Conservation (phyloP, 2,888 invertebrate genomes). For the Epinotia ramella region DNA sequence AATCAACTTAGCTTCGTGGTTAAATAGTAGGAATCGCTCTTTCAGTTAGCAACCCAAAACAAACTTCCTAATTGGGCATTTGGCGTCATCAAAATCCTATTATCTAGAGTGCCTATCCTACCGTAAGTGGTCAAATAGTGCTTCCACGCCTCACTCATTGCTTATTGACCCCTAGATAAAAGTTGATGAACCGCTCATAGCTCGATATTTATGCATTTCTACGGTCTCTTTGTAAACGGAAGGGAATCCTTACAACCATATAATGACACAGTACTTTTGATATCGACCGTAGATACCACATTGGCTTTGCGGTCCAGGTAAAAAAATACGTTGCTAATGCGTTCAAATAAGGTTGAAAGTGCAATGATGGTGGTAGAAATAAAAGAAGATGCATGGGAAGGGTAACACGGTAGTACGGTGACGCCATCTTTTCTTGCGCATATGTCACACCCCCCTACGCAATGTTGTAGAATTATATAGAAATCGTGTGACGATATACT, state of each 20-base stretch:
- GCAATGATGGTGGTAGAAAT: not conserved
- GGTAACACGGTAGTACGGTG: constrained; percentile 27
- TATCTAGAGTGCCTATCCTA: constrained; percentile 13
- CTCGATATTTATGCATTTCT: constrained; percentile 60
- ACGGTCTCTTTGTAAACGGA: constrained; percentile 67
- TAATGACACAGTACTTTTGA: constrained; percentile 61
- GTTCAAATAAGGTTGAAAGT: constrained; percentile 14
- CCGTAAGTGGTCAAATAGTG: constrained; percentile 41
- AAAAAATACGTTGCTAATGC: not conserved
- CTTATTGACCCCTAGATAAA: constrained; percentile 57
- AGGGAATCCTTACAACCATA: constrained; percentile 64
- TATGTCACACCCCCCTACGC: constrained; percentile 34
- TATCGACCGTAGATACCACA: constrained; percentile 60
- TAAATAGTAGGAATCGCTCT: not conserved
- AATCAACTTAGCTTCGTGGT: not conserved
- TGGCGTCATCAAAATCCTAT: constrained; percentile 40
- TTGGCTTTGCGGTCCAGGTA: constrained; percentile 9
- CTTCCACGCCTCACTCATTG: constrained; percentile 50
- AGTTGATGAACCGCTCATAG: constrained; percentile 62
- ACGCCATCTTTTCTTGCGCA: constrained; percentile 27
- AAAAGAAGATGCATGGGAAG: constrained; percentile 25
- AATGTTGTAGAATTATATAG: constrained; percentile 19
- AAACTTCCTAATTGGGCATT: constrained; percentile 25
- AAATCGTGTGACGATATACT: constrained; percentile 15
- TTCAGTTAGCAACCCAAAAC: not conserved